Evolutionary conservation across 1,140 invertebrate species (phyloP).

Genomic region (Pemphigus obesinymphae): DNA sequence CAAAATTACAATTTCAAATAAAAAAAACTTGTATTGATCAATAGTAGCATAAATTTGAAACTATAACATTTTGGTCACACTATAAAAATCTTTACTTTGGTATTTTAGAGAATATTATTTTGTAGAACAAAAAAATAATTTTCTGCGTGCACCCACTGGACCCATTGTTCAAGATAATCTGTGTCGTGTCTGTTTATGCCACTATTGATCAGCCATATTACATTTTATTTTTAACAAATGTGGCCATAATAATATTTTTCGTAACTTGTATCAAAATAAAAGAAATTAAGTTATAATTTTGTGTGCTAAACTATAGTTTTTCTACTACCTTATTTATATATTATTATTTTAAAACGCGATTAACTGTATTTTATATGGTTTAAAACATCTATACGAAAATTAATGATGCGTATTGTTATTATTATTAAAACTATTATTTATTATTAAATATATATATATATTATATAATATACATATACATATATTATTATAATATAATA

Average conservation of each 20-base stretch:
- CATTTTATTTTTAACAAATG: too few species aligned
- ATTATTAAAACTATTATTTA: slow-evolving; percentile 6
- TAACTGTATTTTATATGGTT: background rate
- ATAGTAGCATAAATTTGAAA: too few species aligned
- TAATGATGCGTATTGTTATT: background rate
- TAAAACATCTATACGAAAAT: background rate
- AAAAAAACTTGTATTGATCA: too few species aligned
- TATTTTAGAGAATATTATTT: too few species aligned
- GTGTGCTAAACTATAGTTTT: background rate
- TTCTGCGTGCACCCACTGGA: too few species aligned
- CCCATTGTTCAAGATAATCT: too few species aligned
- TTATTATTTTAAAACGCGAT: background rate
- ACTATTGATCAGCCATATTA: too few species aligned
- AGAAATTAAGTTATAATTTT: background rate
- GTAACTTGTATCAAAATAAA: background rate
- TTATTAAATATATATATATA: background rate
- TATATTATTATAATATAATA: slow-evolving; percentile 12
- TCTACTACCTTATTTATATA: background rate
- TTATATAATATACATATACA: background rate
- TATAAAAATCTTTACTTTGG: too few species aligned
- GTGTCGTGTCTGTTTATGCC: too few species aligned
- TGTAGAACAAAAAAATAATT: too few species aligned
- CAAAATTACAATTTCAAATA: too few species aligned
- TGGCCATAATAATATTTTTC: background rate
- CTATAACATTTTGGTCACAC: too few species aligned